A percentile compares a stretch with the other conserved stretches of the same genome.
These are phyloP conservation scores for Zootermopsis nevadensis DNA, from an alignment of 2,888 invertebrate genomes.

Conservation along the genomic window DNA sequence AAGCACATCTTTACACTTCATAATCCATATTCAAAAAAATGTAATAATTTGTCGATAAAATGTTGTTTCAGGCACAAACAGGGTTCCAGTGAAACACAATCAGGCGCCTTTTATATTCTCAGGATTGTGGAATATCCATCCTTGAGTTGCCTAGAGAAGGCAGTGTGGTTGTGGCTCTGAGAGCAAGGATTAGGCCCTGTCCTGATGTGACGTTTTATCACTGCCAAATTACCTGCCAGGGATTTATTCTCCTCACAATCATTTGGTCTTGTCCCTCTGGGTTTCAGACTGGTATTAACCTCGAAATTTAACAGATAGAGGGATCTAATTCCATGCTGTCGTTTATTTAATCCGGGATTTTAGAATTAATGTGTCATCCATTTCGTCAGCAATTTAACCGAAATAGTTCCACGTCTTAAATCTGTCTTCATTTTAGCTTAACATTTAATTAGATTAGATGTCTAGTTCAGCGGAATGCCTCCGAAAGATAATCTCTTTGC, in stretches of 20 bases:
- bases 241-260: conserved; percentile 1
- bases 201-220: background rate
- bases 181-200: background rate
- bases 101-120: too few species aligned
- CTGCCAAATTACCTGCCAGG: conserved; percentile 6
- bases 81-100: too few species aligned
- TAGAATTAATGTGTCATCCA: background rate
- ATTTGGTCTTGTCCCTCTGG: conserved; percentile 1
- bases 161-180: too few species aligned
- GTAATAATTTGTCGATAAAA: too few species aligned
- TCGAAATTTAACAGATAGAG: background rate
- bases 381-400: background rate
- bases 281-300: conserved; percentile 3
- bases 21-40: too few species aligned
- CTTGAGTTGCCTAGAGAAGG: background rate
- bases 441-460: too few species aligned
- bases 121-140: too few species aligned
- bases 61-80: too few species aligned
- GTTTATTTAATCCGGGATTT: background rate
- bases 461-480: too few species aligned
- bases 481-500: too few species aligned
- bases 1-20: too few species aligned
- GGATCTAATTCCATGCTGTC: background rate
- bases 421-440: background rate
- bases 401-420: background rate